Evolutionary conservation across 1,140 invertebrate genomes (phyloP).

Genomic region (Piezodorus guildinii): DNA sequence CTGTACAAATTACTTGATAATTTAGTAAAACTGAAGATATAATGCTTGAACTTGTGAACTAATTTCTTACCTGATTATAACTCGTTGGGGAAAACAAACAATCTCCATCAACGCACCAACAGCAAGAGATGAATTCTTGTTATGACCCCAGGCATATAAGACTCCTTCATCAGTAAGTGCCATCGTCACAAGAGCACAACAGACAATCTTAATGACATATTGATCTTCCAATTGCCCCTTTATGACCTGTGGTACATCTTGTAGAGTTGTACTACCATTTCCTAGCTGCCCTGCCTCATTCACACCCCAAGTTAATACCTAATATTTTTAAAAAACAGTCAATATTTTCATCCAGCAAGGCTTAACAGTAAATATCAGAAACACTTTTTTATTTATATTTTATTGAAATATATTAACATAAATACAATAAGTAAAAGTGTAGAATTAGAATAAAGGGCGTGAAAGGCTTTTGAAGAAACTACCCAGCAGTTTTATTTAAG

Average conservation of each 20-base stretch:
- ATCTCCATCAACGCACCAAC: not conserved
- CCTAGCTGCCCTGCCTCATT: slow-evolving; percentile 2
- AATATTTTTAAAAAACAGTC: not conserved
- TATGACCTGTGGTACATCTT: not conserved
- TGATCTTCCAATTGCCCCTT: not conserved
- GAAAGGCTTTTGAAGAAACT: too few relatives aligned
- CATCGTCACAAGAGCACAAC: not conserved
- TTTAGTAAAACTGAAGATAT: too few relatives aligned
- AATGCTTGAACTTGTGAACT: too few relatives aligned
- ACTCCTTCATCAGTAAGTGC: not conserved
- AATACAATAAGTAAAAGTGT: too few relatives aligned
- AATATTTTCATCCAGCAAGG: not conserved
- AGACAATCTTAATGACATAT: not conserved
- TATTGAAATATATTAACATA: too few relatives aligned
- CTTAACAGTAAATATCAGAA: not conserved
- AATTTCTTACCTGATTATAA: not conserved
- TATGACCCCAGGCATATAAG: not conserved
- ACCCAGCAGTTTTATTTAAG: too few relatives aligned
- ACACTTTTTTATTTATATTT: too few relatives aligned
- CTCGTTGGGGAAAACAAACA: not conserved
- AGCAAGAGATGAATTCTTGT: not conserved
- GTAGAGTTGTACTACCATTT: not conserved
- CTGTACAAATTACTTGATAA: too few relatives aligned
- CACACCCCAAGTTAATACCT: slow-evolving; percentile 2
- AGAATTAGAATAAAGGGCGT: too few relatives aligned